Base-by-base conservation (phyloP, 2,113 vertebrate genomes). In the Microtus oregoni region DNA sequence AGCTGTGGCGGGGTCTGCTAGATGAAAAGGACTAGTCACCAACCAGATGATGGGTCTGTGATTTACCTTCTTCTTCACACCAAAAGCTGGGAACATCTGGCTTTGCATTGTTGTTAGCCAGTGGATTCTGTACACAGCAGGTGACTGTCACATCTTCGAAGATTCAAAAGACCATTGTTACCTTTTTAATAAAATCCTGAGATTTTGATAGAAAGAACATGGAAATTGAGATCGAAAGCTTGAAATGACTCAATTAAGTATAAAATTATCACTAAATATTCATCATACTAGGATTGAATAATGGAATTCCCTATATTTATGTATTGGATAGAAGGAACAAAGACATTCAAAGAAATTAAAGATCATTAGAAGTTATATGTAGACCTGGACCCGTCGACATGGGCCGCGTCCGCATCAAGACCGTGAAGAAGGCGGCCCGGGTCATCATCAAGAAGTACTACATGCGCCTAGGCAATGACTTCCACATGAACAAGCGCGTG, bases 361-460 rank as follows among this genome's bases (percentile, higher is more conserved):
- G 30, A 70, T 67, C 52, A 32, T 92, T 77, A 78, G 19, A 92
- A 87, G 22, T 75, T 83, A n/a, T 83, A 75, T 92, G 61, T 50
- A 50, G 50, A 50, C 50, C 2, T 50, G 50, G 50, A 50, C 12
- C 50, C 2, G 2, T 50, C 50, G 11, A 50, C 50, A 50, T 50
- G 97, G 97, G 97, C 82, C 96, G 96, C 82, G 95, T 93, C 10
- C 58, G 92, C 67, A 95, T 79, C 96, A 99, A 99, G 98, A 55
- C 52, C 14, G 14, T 55, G 52, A 55, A 99, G 98, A 99, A 99
- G 97, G 99, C 99, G 50, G 99, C 99, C 14, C 98, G 99, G 97
- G 99, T 99, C 98, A 99, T 99, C 96, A 99, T 99, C 28, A 99
- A 99, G 98, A 99, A 99, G 96, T 99, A 99, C 97, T 99, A 99